These are phyloP conservation scores for Agrotis puta DNA, from an alignment of 2,888 invertebrate species.

Conservation along the genomic window DNA sequence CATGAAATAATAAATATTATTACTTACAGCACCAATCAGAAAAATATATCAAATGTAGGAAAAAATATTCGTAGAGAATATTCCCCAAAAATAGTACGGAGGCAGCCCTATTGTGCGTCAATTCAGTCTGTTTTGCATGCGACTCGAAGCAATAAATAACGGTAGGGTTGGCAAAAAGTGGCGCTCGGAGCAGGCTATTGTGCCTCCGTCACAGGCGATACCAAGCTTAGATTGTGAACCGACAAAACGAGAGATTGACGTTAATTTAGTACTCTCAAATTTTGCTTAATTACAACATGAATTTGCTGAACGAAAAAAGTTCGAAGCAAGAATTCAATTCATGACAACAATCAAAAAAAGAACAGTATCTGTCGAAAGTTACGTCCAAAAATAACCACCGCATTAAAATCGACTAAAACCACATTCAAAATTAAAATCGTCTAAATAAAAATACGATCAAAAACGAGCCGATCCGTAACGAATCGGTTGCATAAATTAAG, in stretches of 20 bases:
- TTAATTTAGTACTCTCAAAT: constrained; percentile 60
- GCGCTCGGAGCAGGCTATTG: constrained; percentile 76
- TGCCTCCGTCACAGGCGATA: constrained; percentile 72
- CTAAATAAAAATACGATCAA: constrained; percentile 66
- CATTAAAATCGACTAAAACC: constrained; percentile 48
- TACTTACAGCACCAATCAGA: background rate
- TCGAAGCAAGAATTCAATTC: background rate
- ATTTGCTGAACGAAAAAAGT: background rate
- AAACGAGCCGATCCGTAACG: constrained; percentile 72
- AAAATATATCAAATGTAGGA: background rate
- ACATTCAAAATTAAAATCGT: constrained; percentile 50
- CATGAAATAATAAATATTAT: no score
- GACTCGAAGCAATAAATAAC: constrained; percentile 82
- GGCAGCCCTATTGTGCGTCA: constrained; percentile 79
- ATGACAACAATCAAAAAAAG: constrained; percentile 4
- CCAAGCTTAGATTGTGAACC: constrained; percentile 63
- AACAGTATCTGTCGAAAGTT: background rate
- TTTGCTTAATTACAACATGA: constrained; percentile 54
- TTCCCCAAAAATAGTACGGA: constrained; percentile 18
- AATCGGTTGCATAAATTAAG: constrained; percentile 81
- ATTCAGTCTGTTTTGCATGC: constrained; percentile 84
- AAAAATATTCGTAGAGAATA: background rate
- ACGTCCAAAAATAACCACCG: constrained; percentile 6
- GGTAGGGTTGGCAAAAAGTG: constrained; percentile 77
- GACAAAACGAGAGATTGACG: constrained; percentile 65